These are phyloP conservation scores for Doris montereyensis DNA, from an alignment of 2,888 invertebrate species.

Conservation along the genomic window DNA sequence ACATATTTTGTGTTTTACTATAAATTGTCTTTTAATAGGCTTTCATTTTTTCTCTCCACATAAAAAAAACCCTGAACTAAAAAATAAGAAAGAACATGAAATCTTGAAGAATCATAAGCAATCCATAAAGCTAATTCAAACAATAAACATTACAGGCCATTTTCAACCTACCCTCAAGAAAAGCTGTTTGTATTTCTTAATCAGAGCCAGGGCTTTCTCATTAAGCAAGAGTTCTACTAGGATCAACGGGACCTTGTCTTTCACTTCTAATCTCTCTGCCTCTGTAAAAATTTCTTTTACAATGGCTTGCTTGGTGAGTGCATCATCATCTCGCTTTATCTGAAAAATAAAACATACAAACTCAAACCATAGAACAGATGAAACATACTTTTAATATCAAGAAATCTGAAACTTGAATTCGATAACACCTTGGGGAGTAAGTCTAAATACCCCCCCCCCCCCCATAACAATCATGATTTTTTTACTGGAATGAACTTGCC, in stretches of 20 bases:
- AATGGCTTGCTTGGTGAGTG: slow-evolving; percentile 15
- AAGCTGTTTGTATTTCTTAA: slow-evolving; percentile 70
- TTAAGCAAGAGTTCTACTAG: slow-evolving; percentile 89
- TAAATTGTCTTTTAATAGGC: not conserved
- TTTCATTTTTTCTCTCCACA: too few relatives aligned
- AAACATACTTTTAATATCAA: too few relatives aligned
- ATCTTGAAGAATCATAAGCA: not conserved
- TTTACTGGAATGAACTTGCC: too few relatives aligned
- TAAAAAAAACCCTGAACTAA: too few relatives aligned
- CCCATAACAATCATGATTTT: too few relatives aligned
- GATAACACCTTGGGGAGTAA: too few relatives aligned
- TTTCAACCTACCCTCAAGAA: slow-evolving; percentile 64
- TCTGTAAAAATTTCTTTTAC: slow-evolving; percentile 80
- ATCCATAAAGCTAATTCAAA: not conserved
- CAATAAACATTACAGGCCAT: not conserved
- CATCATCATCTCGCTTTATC: slow-evolving; percentile 38
- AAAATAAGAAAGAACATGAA: too few relatives aligned
- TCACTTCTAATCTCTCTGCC: slow-evolving; percentile 93
- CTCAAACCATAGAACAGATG: too few relatives aligned
- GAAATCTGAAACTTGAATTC: too few relatives aligned
- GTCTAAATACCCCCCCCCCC: too few relatives aligned
- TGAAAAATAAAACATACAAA: too few relatives aligned
- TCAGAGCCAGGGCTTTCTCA: slow-evolving; percentile 76
- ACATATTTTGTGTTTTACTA: too few relatives aligned
- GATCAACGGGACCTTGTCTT: slow-evolving; percentile 92